Conservation (phyloP, 1,140 invertebrate genomes). For the Formica exsecta region DNA sequence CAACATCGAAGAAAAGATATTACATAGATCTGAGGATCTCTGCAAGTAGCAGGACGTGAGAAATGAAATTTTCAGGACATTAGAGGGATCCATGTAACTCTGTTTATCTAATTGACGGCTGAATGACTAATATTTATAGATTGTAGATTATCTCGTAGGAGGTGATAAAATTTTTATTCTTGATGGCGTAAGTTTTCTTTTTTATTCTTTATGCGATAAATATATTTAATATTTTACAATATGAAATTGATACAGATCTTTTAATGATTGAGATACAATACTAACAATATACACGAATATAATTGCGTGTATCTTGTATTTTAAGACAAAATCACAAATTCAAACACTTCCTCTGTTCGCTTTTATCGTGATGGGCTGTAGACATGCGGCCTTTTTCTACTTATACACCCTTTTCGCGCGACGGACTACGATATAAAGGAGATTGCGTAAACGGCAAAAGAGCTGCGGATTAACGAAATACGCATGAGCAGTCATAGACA, state of each 20-base stretch:
- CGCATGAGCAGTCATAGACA: conserved; percentile 49
- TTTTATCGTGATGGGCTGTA: conserved; percentile 18
- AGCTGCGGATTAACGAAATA: conserved; percentile 52
- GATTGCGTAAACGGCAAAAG: conserved; percentile 40
- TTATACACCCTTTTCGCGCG: conserved; percentile 40
- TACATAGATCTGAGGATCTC: neutral
- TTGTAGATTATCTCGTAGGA: neutral
- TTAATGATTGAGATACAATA: neutral
- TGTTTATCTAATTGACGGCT: neutral
- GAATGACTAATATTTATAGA: neutral
- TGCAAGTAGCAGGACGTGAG: neutral
- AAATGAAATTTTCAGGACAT: conserved; percentile 14
- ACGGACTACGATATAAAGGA: conserved; percentile 11
- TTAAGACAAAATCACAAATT: neutral
- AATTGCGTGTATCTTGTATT: conserved; percentile 27
- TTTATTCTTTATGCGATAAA: neutral
- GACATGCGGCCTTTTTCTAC: neutral
- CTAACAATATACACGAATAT: neutral
- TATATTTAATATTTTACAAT: neutral
- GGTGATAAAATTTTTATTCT: neutral
- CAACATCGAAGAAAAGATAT: neutral
- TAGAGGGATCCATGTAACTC: neutral
- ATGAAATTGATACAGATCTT: neutral
- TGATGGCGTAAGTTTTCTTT: neutral
- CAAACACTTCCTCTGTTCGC: conserved; percentile 1